Evolutionary conservation across 1,140 invertebrate species (phyloP), one percentile per base, ranked within the genome.

Genomic region (Pentalonia nigronervosa): DNA sequence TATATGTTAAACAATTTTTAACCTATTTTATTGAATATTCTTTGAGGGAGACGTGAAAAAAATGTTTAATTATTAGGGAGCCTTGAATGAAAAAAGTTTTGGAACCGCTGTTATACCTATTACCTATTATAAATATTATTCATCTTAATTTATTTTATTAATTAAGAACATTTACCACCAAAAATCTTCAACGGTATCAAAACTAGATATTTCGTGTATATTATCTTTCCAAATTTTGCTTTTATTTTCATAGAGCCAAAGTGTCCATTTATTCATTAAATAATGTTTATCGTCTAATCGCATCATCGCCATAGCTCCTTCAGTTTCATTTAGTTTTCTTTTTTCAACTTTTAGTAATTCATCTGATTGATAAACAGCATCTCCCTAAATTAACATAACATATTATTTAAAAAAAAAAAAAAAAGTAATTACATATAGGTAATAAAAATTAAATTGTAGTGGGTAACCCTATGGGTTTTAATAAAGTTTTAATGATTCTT

Each of bases 111-210:
- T n/a, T n/a, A n/a, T 41, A 41, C 41, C 41, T 41, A 41, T 41
- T 41, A 41, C 41, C 41, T 41, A 41, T 41, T 41, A 41, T 41
- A 41, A 41, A 41, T 41, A 41, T 41, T 41, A 41, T 41, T 41
- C 41, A 41, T 41, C 4, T 41, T 41, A 41, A 41, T 84, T 47
- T 45, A 45, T 84, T 20, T 67, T 60, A 83, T 36, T 83, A 41
- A 41, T 84, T 25, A 45, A 84, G 34, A 45, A 14, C 45, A 90
- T 95, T 96, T 96, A 99, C 98, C 98, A 98, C 99, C 99, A 99
- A 95, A 99, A 99, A 96, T 99, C 99, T 96, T 99, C 99, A 53
- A 99, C 99, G 48, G 98, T 99, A 95, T 98, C 97, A 95, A 99
- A 99, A 94, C 97, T 97, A 67, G 98, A 98, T 50, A 99, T 97